phyloP scores from a whole-genome alignment of 2,113 vertebrate species.

The Neodontobutis hainanensis region DNA sequence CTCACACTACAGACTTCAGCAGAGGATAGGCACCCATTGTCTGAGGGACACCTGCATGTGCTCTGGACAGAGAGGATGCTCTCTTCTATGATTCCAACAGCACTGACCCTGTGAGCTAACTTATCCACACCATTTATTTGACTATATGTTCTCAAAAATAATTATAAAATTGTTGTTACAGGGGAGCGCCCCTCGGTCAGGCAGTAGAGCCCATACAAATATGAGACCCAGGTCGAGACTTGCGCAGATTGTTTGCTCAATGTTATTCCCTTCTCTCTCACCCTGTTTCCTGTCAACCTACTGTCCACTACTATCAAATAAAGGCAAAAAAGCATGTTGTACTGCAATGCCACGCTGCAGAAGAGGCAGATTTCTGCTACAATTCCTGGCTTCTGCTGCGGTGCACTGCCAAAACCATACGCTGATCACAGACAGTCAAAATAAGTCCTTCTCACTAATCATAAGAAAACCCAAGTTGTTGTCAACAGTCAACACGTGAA shows the following conservation, averaged over 20 bases:
- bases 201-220: too few relatives aligned
- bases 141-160: too few relatives aligned
- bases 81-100: constrained; percentile 22
- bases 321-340: background rate
- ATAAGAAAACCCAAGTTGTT: constrained; percentile 43
- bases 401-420: constrained; percentile 29
- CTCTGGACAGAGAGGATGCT: constrained; percentile 43
- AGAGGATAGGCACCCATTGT: constrained; percentile 55
- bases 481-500: constrained; percentile 67
- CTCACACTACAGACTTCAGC: constrained; percentile 39
- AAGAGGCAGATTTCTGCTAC: constrained; percentile 13
- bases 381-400: constrained; percentile 3
- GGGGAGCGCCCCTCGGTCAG: too few relatives aligned
- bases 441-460: constrained; percentile 48
- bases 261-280: too few relatives aligned
- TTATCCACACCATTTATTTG: too few relatives aligned
- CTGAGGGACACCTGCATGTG: constrained; percentile 56
- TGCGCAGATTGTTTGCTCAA: too few relatives aligned
- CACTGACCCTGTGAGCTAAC: constrained; percentile 14
- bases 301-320: too few relatives aligned
- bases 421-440: constrained; percentile 41
- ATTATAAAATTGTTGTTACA: too few relatives aligned
- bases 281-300: too few relatives aligned
- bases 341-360: constrained; percentile 9
- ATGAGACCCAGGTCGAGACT: too few relatives aligned